A percentile compares a stretch with the other conserved stretches of the same genome.
These are phyloP conservation scores for Eupithecia subfuscata DNA, from an alignment of 2,888 invertebrate genomes.

Conservation along the genomic window DNA sequence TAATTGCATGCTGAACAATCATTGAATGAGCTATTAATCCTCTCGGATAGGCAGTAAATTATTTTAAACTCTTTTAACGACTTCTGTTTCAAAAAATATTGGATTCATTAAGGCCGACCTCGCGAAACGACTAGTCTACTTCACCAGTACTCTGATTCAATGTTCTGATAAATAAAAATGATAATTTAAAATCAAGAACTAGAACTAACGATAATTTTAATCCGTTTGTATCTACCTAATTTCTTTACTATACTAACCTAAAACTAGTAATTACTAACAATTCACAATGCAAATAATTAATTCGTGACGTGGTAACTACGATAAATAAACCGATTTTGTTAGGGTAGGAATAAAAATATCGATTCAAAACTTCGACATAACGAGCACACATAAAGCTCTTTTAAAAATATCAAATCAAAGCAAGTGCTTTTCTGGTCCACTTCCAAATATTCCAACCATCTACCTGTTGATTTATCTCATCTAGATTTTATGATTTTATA, in stretches of 20 bases:
- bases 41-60: slow-evolving; percentile 10
- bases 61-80: slow-evolving; percentile 7
- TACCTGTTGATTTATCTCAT: slow-evolving; percentile 32
- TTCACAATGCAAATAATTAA: too few species aligned
- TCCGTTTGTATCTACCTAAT: not conserved
- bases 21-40: slow-evolving; percentile 4
- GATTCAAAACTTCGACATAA: not conserved
- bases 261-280: not conserved
- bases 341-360: not conserved
- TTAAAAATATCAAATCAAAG: slow-evolving; percentile 17
- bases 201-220: not conserved
- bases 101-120: not conserved
- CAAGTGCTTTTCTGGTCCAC: slow-evolving; percentile 16
- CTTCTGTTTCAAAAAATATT: slow-evolving; percentile 5
- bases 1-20: not conserved
- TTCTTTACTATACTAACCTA: not conserved
- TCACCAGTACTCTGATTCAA: not conserved
- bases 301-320: not conserved
- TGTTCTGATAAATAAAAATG: not conserved
- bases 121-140: not conserved
- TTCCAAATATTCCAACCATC: slow-evolving; percentile 17
- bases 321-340: not conserved
- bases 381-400: not conserved
- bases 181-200: not conserved
- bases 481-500: slow-evolving; percentile 27